Evolutionary conservation across 2,797 vertebrate genomes (phyloP), one percentile per base, ranked within the genome.

Genomic region (Macroramphosus scolopax): DNA sequence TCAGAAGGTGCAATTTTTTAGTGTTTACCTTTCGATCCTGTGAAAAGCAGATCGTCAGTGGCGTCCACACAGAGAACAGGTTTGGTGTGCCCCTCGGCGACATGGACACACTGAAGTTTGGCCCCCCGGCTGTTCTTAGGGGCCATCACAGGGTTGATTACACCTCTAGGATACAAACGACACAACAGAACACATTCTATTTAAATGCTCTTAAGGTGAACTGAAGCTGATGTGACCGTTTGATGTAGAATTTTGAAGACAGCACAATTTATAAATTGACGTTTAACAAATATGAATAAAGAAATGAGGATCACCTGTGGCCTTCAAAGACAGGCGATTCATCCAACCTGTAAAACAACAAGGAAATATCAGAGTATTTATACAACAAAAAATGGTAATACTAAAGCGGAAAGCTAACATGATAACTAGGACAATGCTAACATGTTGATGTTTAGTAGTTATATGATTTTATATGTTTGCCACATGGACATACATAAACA

Each of bases 21-120:
- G 6, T 15, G 54, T 41, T 30, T 13, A 97, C 96, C 96, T 93
- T 98, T 99, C 15, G 96, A 97, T 49, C 96, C 96, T 1, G 96
- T 98, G 74, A 99, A 97, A 29, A 99, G 94, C 41, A 99, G 92
- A 76, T 99, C 96, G 25, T 98, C 93, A 0, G 96, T 99, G 51
- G 93, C 92, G 46, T 99, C 96, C 6, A 98, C 90, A 28, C 94
- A 96, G 36, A 97, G 91, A 18, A 99, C 91, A 8, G 96, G 93
- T 62, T 98, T 99, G n/a, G 90, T 92, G 52, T 99, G 96, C 0
- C 96, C 96, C 86, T 98, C 94, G 1, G 96, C 96, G 48, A 93
- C 82, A 9, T 92, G 88, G 24, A 92, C 77, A 46, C 96, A 97
- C 75, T 95, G 92, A 26, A 99, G 86, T 0, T 86, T 89, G 26